Conservation (phyloP, 2,113 vertebrate genomes). For the Cyanoderma ruficeps region DNA sequence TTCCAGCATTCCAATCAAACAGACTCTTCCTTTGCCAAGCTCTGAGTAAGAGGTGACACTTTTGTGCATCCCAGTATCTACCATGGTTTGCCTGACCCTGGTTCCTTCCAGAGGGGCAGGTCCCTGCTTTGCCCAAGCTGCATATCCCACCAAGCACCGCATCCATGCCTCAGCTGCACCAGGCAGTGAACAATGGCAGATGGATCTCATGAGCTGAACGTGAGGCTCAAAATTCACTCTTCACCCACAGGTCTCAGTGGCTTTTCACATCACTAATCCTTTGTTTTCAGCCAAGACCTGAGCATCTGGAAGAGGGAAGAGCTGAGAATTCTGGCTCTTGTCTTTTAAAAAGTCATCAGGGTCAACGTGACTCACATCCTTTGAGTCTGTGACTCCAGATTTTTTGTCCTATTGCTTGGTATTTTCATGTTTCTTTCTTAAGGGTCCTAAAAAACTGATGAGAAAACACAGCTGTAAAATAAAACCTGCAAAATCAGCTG, state of each 20-base stretch:
- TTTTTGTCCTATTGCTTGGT: background rate
- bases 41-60: fast-evolving
- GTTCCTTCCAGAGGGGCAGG: background rate
- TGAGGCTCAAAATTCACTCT: background rate
- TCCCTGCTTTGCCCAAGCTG: background rate
- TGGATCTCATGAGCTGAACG: fast-evolving
- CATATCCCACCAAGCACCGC: background rate
- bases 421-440: background rate
- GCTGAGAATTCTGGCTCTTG: background rate
- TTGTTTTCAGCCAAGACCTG: background rate
- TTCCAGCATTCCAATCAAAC: background rate
- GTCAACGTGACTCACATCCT: background rate
- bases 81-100: background rate
- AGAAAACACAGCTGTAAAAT: background rate
- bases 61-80: fast-evolving
- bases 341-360: background rate
- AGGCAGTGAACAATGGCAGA: background rate
- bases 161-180: background rate
- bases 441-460: background rate
- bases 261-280: background rate
- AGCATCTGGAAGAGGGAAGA: background rate
- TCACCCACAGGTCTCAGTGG: background rate
- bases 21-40: background rate
- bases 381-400: background rate
- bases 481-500: background rate